These are phyloP conservation scores for Acrobasis suavella DNA, from an alignment of 2,888 invertebrate species.

Conservation along the genomic window DNA sequence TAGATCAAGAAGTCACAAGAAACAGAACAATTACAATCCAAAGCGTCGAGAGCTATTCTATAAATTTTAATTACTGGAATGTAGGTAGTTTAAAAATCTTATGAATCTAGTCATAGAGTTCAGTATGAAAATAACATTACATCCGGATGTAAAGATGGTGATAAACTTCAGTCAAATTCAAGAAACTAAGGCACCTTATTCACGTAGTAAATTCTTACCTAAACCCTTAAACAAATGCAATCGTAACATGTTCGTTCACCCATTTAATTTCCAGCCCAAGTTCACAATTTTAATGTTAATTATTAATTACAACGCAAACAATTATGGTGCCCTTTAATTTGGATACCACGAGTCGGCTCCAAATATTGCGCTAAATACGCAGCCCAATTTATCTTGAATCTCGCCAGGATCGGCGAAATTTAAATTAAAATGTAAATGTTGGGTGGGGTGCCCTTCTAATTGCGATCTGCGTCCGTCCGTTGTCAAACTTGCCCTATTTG, in stretches of 20 bases:
- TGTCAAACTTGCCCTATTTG: slow-evolving; percentile 60
- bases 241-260: not conserved
- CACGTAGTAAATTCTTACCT: too few species aligned
- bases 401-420: slow-evolving; percentile 76
- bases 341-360: slow-evolving; percentile 62
- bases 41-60: too few species aligned
- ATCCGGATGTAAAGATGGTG: too few species aligned
- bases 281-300: slow-evolving; percentile 65
- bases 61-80: too few species aligned
- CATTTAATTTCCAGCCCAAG: slow-evolving; percentile 34
- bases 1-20: too few species aligned
- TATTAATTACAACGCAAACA: slow-evolving; percentile 75
- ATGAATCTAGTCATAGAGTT: too few species aligned
- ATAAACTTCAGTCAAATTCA: too few species aligned
- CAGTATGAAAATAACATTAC: too few species aligned
- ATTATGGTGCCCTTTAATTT: slow-evolving; percentile 69
- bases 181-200: too few species aligned
- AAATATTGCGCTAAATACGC: slow-evolving; percentile 77
- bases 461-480: slow-evolving; percentile 65
- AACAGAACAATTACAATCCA: too few species aligned
- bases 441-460: slow-evolving; percentile 69
- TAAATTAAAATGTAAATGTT: slow-evolving; percentile 82
- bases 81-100: too few species aligned
- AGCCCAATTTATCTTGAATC: slow-evolving; percentile 77
- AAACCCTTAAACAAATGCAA: not conserved